A percentile compares a stretch with the other conserved stretches of the same genome.
These are phyloP conservation scores for Aleadryas rufinucha DNA, from an alignment of 2,113 vertebrate genomes.

Conservation along the genomic window DNA sequence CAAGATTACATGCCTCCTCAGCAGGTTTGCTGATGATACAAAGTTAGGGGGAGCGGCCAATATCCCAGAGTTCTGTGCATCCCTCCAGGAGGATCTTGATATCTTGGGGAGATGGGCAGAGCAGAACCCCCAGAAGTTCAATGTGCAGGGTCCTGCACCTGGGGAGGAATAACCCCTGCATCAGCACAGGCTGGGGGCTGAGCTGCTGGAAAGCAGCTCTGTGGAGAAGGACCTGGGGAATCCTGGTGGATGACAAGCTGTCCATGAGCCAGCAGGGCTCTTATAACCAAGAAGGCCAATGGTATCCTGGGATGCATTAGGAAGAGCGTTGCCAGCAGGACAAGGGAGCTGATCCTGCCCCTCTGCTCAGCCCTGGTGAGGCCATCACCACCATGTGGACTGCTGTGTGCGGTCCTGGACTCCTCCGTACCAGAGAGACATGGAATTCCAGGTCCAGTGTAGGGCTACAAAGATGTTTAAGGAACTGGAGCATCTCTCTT, in stretches of 20 bases:
- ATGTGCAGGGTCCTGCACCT: accelerated
- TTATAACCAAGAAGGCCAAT: neutral
- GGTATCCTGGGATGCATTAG: neutral
- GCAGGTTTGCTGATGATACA: neutral
- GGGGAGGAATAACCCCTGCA: neutral
- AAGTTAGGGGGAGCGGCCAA: accelerated
- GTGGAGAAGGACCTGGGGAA: neutral
- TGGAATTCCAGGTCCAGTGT: neutral
- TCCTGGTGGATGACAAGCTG: neutral
- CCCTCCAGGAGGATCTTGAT: accelerated
- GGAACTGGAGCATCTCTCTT: neutral
- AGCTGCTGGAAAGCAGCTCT: neutral
- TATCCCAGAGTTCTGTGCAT: neutral
- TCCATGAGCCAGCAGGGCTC: neutral
- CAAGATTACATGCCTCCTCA: neutral
- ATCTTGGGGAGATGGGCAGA: neutral
- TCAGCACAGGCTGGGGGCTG: neutral
- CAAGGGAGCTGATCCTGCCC: neutral
- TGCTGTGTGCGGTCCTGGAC: no score
- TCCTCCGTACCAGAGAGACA: neutral
- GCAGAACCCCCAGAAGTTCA: neutral
- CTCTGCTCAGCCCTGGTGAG: neutral
- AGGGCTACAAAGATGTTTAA: accelerated
- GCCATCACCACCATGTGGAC: neutral
- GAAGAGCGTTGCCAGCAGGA: neutral